Base-by-base conservation (phyloP, 2,113 vertebrate genomes). In the Oxyruncus cristatus region DNA sequence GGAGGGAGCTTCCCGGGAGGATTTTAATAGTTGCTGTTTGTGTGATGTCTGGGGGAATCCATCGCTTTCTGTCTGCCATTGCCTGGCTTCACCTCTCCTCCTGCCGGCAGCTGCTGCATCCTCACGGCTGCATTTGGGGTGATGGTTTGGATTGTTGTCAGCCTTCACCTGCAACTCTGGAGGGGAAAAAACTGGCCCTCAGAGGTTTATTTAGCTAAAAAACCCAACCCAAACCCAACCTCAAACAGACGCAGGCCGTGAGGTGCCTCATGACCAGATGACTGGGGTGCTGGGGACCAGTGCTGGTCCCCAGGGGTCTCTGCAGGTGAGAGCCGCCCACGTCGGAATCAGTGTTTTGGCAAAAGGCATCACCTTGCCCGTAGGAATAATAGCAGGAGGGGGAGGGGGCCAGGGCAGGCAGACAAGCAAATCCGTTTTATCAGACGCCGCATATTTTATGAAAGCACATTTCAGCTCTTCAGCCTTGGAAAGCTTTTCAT, bases 381-480 rank as follows among this genome's bases (percentile, higher is more conserved):
- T 28, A 58, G 80, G 88, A 93, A 93, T 91, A 94, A 94, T 89
- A 82, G 85, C 22, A 71, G 92, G 92, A 90, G 59, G 44, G 72
- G 89, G 89, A 88, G 82, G 76, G 85, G 84, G 52, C 75, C 0
- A 0, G 88, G 94, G 84, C 79, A 96, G 95, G 89, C 95, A 97
- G 97, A 95, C 84, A 67, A 78, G 95, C 95, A 97, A 97, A 97
- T 96, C 97, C 88, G 44, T 96, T 97, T 97, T 93, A 97, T 98
- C 97, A 97, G 97, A 97, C 73, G 35, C 95, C 74, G 83, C 97
- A 89, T 98, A 97, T 98, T 98, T 97, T 96, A 97, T 96, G 94
- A 97, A 97, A 97, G 97, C 96, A 97, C 97, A 97, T 98, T 97
- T 98, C 96, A 97, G 98, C 96, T 97, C 97, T 96, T 97, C 96